Base-by-base conservation (phyloP, 2,113 vertebrate genomes). In the Dolichallabes microphthalmus region DNA sequence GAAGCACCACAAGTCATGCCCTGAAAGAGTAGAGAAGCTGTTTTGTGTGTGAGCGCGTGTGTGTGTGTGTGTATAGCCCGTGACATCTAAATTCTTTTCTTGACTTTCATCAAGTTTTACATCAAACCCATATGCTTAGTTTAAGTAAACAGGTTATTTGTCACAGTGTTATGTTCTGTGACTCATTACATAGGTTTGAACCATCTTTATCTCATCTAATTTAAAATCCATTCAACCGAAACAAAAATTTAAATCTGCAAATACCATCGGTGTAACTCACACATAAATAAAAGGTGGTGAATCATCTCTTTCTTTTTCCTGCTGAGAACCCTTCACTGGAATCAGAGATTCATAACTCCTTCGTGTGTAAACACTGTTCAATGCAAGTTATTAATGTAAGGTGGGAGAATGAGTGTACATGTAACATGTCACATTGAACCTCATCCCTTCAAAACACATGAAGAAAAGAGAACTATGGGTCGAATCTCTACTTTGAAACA, bases 61-160 rank as follows among this genome's bases (percentile, higher is more conserved):
- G 27, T 22, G 63, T 52, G 50, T 83, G 71, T 69, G 19, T 82
- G 63, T 71, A 7, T 27, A 58, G 53, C 55, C 35, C 53, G 25
- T 55, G 20, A 78, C 45, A 85, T 61, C 30, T 30, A 13, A 73
- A 73, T 81, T 27, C 27, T 50, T 63, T 74, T 81, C 45, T 75
- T 9, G 45, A 74, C 32, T 73, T 17, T 35, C 55, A 75, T 75
- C 73, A 75, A 57, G 9, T 57, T 27, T 58, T 80, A 39, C 66
- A 73, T 80, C n/a, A 61, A 63, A 86, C 68, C n/a, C 55, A 74
- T 64, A 32, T 86, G 39, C 32, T 81, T 17, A 6, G 13, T 86
- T 63, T 74, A 61, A 53, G 57, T 81, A 86, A 86, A 86, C 84
- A 86, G 57, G 68, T 60, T 27, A 71, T 85, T 85, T 73, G 84